Percentiles rank a stretch among this genome's conserved stretches.
These are phyloP conservation scores for Myxocyprinus asiaticus DNA, from an alignment of 2,113 vertebrate species.

Conservation along the genomic window DNA sequence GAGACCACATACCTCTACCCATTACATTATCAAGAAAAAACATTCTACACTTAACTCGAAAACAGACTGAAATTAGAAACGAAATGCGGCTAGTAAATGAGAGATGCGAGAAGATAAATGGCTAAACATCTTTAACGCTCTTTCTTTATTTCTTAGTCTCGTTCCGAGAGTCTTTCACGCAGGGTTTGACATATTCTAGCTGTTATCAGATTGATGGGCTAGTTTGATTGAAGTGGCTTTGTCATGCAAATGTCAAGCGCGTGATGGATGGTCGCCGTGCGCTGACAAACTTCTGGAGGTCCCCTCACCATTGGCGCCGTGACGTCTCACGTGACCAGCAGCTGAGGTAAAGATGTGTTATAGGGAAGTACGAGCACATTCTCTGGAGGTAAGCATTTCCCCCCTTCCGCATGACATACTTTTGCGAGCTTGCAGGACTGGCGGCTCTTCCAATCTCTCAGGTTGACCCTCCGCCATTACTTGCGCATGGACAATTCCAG, in stretches of 20 bases:
- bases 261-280: slow-evolving; percentile 91
- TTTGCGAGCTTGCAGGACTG: slow-evolving; percentile 84
- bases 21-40: background rate
- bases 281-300: slow-evolving; percentile 88
- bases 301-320: slow-evolving; percentile 85
- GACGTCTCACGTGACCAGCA: slow-evolving; percentile 81
- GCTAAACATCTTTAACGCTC: slow-evolving; percentile 65
- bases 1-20: background rate
- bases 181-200: slow-evolving; percentile 90
- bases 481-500: slow-evolving; percentile 90
- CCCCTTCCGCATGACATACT: slow-evolving; percentile 75
- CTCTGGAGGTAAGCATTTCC: slow-evolving; percentile 77
- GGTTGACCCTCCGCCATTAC: slow-evolving; percentile 78
- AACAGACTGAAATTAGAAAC: background rate
- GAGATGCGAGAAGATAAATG: slow-evolving; percentile 23
- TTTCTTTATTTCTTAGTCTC: slow-evolving; percentile 65
- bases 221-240: slow-evolving; percentile 99
- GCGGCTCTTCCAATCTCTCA: slow-evolving; percentile 74
- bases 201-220: slow-evolving; percentile 98
- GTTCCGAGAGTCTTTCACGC: slow-evolving; percentile 81
- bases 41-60: background rate
- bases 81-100: background rate
- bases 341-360: slow-evolving; percentile 79
- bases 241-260: slow-evolving; percentile 94
- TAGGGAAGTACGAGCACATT: slow-evolving; percentile 69